Conservation (phyloP, 2,797 vertebrate genomes). For the Chelonia mydas region DNA sequence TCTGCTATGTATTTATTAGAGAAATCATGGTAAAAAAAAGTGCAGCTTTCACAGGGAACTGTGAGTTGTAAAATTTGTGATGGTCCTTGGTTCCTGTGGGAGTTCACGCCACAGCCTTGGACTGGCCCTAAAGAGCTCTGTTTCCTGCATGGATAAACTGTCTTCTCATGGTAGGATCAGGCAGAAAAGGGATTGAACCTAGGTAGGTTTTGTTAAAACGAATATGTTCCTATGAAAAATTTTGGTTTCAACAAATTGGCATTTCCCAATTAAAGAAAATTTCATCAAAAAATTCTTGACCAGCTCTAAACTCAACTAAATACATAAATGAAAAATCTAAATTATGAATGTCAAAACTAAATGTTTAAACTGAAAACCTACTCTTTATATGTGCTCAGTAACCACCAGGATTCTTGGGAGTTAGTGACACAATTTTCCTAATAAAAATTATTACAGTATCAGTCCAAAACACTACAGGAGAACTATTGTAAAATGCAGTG, state of each 20-base stretch:
- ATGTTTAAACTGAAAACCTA: not conserved
- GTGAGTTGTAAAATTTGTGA: not conserved
- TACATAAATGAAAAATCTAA: not conserved
- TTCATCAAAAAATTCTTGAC: not conserved
- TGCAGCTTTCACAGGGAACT: not conserved
- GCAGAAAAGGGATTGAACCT: not conserved
- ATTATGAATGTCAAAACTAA: not conserved
- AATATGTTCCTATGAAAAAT: not conserved
- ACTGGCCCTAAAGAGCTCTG: not conserved
- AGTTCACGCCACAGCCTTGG: not conserved
- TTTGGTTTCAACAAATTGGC: not conserved
- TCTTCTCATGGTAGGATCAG: not conserved
- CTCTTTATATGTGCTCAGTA: accelerated
- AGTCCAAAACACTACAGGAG: not conserved
- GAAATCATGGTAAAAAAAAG: too few species aligned
- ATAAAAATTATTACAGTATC: not conserved
- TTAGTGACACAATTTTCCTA: not conserved
- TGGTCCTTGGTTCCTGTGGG: not conserved
- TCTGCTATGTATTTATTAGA: not conserved
- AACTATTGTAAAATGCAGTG: accelerated
- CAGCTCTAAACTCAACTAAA: not conserved
- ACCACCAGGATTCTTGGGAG: not conserved
- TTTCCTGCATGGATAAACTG: not conserved
- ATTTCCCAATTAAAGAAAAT: not conserved
- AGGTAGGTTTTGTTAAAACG: not conserved